These are phyloP conservation scores for Anas bahamensis DNA, from an alignment of 2,797 vertebrate genomes.

Conservation along the genomic window DNA sequence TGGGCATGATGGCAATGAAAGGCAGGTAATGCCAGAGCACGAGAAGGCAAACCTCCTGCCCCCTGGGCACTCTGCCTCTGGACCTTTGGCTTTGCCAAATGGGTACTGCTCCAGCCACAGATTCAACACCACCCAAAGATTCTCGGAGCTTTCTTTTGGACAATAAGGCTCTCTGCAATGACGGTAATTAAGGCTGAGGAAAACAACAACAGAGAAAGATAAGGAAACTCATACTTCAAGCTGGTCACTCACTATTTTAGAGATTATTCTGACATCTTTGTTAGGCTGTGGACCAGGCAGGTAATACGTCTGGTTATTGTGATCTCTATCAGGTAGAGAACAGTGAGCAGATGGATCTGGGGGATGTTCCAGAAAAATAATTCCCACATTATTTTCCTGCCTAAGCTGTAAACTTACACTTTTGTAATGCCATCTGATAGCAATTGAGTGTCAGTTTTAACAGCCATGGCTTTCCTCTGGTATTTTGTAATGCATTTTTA, in stretches of 20 bases:
- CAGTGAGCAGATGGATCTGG: background rate
- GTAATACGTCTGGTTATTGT: background rate
- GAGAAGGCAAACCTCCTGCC: background rate
- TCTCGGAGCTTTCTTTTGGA: background rate
- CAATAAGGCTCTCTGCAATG: background rate
- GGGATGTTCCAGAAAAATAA: background rate
- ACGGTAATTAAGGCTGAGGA: background rate
- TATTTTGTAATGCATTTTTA: background rate
- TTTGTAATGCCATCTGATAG: constrained; percentile 5
- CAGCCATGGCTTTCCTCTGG: background rate
- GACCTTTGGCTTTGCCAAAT: background rate
- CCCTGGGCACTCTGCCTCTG: background rate
- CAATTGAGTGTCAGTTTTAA: background rate
- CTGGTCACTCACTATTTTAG: background rate
- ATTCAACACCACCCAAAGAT: background rate
- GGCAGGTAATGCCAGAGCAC: background rate
- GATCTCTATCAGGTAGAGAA: background rate
- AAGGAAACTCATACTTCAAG: background rate
- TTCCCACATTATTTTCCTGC: background rate
- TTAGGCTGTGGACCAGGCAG: background rate
- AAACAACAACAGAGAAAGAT: background rate
- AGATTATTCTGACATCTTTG: background rate
- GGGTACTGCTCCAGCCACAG: background rate
- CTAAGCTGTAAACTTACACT: background rate
- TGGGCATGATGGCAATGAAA: background rate